Base-by-base conservation (phyloP, 2,797 vertebrate genomes). In the Dallia pectoralis region DNA sequence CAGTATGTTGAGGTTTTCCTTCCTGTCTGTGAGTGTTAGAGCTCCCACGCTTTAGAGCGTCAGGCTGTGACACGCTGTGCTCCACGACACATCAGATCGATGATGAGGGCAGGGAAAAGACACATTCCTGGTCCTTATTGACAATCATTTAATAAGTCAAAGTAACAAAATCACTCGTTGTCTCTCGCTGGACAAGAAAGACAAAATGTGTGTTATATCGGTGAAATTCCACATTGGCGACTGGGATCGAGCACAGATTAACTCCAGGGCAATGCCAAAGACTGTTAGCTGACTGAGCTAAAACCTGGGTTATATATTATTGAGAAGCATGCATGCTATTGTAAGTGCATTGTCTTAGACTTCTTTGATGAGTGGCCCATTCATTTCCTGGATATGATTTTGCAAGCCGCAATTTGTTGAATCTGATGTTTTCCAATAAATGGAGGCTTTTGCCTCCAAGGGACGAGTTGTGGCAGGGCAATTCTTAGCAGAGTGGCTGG, bases 401-500 rank as follows among this genome's bases (percentile, higher is more conserved):
- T 8, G 49, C 7, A 67, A 53, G 53, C 36, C 68, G 56, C n/a
- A 36, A 74, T 47, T 16, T 6, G 14, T 62, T 68, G 16, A 62
- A 63, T 62, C 16, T 25, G 56, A 30, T 62, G 8, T n/a, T 27
- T 22, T 18, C 36, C 36, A 67, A 67, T 63, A n/a, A 36, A 19
- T 19, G 49, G 19, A 27, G 30, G 6, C 76, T 68, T 49, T 56
- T 71, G 53, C 62, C n/a, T n/a, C n/a, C 19, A 61, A 70, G 49
- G 75, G 74, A 77, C 64, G 62, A 72, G 16, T 76, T 69, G 73
- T 16, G 69, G 67, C 72, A 72, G 40, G 75, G 74, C 49, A 27
- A 48, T 77, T 80, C 25, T 56, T 75, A 62, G 75, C 79, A 74
- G 78, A 51, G 53, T 65, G 75, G 65, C 74, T 73, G 82, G 63